phyloP scores from a whole-genome alignment of 30 jellyfish, hydroid and myxozoan genomes.

The Nemopilema nomurai region DNA sequence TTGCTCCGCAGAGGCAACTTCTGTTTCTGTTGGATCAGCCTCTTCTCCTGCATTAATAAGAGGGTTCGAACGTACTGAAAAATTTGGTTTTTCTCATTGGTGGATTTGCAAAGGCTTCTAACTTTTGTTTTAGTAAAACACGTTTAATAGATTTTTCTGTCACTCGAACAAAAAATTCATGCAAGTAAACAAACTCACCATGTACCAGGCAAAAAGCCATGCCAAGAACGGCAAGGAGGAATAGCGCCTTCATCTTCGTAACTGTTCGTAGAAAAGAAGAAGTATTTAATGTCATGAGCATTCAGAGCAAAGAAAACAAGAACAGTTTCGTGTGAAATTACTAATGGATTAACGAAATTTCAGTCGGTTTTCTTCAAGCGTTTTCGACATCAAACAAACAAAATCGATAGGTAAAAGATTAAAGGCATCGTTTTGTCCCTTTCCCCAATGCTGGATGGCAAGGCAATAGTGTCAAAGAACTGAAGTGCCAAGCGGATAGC shows the following conservation, averaged over 20 bases:
- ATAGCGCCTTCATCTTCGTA: background rate
- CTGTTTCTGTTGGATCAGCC: background rate
- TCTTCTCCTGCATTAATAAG: too few species aligned
- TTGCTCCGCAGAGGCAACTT: background rate
- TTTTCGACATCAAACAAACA: too few species aligned
- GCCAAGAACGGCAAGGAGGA: background rate
- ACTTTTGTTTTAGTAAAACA: background rate
- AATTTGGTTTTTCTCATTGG: too few species aligned
- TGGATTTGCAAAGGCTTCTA: background rate
- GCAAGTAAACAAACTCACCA: background rate
- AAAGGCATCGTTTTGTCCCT: too few species aligned
- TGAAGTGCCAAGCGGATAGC: too few species aligned
- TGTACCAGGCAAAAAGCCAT: slow-evolving; percentile 10
- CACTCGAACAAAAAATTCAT: background rate
- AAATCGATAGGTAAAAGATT: too few species aligned
- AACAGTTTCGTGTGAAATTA: background rate
- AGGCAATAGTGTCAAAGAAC: too few species aligned
- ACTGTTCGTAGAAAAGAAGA: background rate
- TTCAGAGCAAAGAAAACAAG: background rate
- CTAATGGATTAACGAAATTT: background rate
- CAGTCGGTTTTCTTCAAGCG: too few species aligned
- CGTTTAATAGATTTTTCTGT: background rate
- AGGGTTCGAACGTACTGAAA: too few species aligned
- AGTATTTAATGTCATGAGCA: background rate
- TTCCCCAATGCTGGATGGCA: too few species aligned